phyloP scores from a whole-genome alignment of 2,888 invertebrate genomes.

The Nysson spinosus region DNA sequence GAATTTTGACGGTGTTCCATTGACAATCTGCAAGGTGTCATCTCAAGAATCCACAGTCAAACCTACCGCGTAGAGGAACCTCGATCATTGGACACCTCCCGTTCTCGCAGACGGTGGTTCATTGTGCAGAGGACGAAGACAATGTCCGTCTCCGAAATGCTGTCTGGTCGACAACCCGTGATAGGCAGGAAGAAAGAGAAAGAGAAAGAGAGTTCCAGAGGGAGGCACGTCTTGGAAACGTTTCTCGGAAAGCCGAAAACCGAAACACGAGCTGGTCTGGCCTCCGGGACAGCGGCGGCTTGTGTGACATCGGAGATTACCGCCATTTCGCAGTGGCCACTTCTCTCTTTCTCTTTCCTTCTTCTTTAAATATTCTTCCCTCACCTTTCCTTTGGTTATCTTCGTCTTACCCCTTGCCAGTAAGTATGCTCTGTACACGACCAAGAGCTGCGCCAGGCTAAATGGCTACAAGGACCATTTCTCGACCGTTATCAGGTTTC shows the following conservation, averaged over 20 bases:
- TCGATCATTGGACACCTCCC: slow-evolving; percentile 36
- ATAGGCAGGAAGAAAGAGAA: slow-evolving; percentile 1
- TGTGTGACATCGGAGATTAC: slow-evolving; percentile 72
- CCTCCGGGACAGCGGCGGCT: slow-evolving; percentile 55
- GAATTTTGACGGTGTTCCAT: slow-evolving; percentile 14
- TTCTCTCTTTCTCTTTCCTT: slow-evolving; percentile 38
- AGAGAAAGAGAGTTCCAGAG: slow-evolving; percentile 9
- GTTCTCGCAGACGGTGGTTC: slow-evolving; percentile 21
- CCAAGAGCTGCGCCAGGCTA: slow-evolving; percentile 17
- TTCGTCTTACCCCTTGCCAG: slow-evolving; percentile 3
- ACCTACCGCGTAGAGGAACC: slow-evolving; percentile 28
- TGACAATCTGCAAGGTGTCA: slow-evolving; percentile 4
- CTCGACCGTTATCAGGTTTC: slow-evolving; percentile 60
- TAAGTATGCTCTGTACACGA: slow-evolving; percentile 2
- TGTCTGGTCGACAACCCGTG: slow-evolving; percentile 35
- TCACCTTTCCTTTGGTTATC: background rate
- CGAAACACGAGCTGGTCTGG: slow-evolving; percentile 69
- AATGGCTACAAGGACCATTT: slow-evolving; percentile 46
- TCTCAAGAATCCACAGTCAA: background rate
- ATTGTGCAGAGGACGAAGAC: slow-evolving; percentile 44
- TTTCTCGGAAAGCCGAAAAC: slow-evolving; percentile 71
- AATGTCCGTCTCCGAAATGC: slow-evolving; percentile 45
- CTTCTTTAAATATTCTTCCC: background rate
- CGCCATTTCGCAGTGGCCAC: slow-evolving; percentile 61
- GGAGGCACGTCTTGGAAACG: slow-evolving; percentile 46